Evolutionary conservation across 2,888 invertebrate species (phyloP).

Genomic region (Rhagium mordax): DNA sequence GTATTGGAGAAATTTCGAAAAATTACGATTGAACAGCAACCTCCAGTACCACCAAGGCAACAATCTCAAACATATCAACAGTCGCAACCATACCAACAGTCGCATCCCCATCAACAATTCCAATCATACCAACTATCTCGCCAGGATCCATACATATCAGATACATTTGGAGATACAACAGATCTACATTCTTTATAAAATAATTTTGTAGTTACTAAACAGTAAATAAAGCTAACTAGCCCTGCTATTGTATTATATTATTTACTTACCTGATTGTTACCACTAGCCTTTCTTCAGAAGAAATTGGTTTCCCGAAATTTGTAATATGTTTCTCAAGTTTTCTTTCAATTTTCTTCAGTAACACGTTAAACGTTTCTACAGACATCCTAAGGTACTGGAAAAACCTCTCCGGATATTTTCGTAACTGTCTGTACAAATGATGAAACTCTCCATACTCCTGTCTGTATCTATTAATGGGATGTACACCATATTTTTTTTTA

Average conservation of each 20-base stretch:
- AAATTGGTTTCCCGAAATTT: slow-evolving; percentile 1
- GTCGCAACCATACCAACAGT: neutral
- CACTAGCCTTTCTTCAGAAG: slow-evolving; percentile 1
- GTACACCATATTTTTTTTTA: too few relatives aligned
- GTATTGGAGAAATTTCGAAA: slow-evolving; percentile 24
- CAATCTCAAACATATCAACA: slow-evolving; percentile 19
- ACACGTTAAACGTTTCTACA: neutral
- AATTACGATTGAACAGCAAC: slow-evolving; percentile 16
- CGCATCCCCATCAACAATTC: slow-evolving; percentile 15
- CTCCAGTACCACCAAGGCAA: neutral
- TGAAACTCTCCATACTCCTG: too few relatives aligned
- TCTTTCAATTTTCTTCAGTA: slow-evolving; percentile 1
- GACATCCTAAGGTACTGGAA: neutral
- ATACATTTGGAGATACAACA: neutral
- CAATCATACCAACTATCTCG: slow-evolving; percentile 4
- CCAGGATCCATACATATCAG: neutral
- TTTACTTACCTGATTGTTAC: slow-evolving; percentile 1
- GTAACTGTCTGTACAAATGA: too few relatives aligned
- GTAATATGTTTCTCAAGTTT: neutral
- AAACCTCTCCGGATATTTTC: too few relatives aligned
- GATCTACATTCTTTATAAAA: slow-evolving; percentile 1
- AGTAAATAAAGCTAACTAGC: slow-evolving; percentile 1
- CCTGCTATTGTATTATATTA: slow-evolving; percentile 1
- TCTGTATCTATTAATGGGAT: too few relatives aligned
- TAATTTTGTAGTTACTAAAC: slow-evolving; percentile 1